Conservation (phyloP, 2,797 vertebrate genomes). For the Neopelma chrysocephalum region DNA sequence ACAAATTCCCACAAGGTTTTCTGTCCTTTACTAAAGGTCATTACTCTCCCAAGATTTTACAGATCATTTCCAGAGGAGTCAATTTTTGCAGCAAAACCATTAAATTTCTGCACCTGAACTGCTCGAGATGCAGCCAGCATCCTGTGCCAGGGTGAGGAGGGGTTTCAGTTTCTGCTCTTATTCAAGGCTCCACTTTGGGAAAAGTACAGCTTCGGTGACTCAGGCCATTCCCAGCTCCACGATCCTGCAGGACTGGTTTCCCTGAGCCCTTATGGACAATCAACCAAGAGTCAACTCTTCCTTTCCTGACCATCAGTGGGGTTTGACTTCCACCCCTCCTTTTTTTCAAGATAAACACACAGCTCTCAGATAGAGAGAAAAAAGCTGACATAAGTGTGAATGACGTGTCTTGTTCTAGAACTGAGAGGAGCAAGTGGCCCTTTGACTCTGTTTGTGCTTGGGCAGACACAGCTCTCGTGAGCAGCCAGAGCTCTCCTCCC, state of each 20-base stretch:
- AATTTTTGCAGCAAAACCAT: background rate
- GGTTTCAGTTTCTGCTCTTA: too few relatives aligned
- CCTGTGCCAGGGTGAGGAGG: background rate
- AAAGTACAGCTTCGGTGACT: background rate
- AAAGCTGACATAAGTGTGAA: background rate
- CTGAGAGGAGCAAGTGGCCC: background rate
- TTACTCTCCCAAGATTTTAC: background rate
- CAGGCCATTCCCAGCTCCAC: background rate
- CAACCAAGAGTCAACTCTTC: background rate
- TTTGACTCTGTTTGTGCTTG: background rate
- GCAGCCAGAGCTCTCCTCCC: background rate
- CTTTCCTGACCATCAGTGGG: background rate
- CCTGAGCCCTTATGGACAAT: background rate
- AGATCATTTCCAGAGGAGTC: background rate
- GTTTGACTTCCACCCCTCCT: background rate
- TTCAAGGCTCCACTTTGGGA: fast-evolving
- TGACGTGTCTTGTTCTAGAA: background rate
- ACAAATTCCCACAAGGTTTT: background rate
- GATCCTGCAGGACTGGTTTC: background rate
- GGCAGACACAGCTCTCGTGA: background rate
- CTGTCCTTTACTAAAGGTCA: background rate
- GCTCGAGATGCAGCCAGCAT: background rate
- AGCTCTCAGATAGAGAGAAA: background rate
- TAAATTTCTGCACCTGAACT: background rate
- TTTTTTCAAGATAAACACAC: background rate